Percentiles rank a stretch among this genome's conserved stretches.
Evolutionary conservation across 2,888 invertebrate genomes (phyloP).

Genomic region (Cremastobaeus sp.): DNA sequence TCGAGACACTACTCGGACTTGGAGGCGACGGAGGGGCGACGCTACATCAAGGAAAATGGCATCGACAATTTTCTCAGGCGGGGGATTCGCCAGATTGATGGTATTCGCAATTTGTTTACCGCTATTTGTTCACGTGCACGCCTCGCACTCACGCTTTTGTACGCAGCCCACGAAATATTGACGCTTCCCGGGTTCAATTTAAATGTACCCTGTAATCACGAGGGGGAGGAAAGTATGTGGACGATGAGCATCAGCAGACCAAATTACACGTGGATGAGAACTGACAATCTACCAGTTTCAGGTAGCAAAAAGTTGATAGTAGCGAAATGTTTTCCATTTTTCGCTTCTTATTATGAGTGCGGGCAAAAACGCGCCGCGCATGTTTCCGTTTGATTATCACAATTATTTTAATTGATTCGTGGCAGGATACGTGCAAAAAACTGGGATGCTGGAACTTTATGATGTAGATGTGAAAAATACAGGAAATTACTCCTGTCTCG

Average conservation of each 20-base stretch:
- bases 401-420: slow-evolving; percentile 13
- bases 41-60: slow-evolving; percentile 66
- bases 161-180: slow-evolving; percentile 66
- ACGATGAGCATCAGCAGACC: slow-evolving; percentile 66
- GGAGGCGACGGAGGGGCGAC: slow-evolving; percentile 65
- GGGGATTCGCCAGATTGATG: slow-evolving; percentile 48
- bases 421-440: slow-evolving; percentile 66
- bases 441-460: slow-evolving; percentile 68
- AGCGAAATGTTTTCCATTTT: too few species aligned
- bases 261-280: slow-evolving; percentile 69
- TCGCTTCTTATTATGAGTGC: too few species aligned
- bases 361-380: too few species aligned
- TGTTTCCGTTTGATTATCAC: too few species aligned
- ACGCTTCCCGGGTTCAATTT: slow-evolving; percentile 69
- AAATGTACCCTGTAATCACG: slow-evolving; percentile 69
- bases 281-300: slow-evolving; percentile 64
- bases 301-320: slow-evolving; percentile 63
- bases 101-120: slow-evolving; percentile 44
- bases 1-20: slow-evolving; percentile 62
- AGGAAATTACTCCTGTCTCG: slow-evolving; percentile 70
- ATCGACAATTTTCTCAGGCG: slow-evolving; percentile 63
- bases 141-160: too few species aligned
- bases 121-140: too few species aligned
- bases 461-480: slow-evolving; percentile 68
- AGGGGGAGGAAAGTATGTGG: slow-evolving; percentile 66